Percentiles rank a stretch among this genome's conserved stretches.
phyloP scores from a whole-genome alignment of 2,888 invertebrate species.

The Cheilosia pagana region DNA sequence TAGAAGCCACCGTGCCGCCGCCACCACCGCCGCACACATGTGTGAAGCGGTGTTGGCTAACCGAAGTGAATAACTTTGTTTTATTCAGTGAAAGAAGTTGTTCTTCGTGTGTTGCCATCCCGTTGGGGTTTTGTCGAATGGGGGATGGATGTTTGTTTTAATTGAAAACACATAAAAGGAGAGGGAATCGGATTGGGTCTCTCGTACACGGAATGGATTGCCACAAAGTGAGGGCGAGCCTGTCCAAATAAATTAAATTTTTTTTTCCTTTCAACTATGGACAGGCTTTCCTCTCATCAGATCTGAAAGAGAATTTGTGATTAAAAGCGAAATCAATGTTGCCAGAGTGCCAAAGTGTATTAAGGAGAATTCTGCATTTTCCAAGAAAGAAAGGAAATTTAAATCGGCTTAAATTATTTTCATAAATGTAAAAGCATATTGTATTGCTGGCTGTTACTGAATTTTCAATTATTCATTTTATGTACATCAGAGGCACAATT shows the following conservation, averaged over 20 bases:
- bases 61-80: constrained; percentile 70
- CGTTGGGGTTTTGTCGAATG: constrained; percentile 56
- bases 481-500: no score
- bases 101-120: constrained; percentile 58
- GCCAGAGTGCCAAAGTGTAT: no score
- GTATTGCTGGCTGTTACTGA: no score
- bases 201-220: neutral
- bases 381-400: no score
- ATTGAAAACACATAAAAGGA: constrained; percentile 64
- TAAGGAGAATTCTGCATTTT: no score
- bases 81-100: constrained; percentile 40
- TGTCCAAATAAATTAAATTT: constrained; percentile 16
- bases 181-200: constrained; percentile 5
- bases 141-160: constrained; percentile 65
- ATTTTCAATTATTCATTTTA: no score
- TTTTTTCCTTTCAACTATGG: constrained; percentile 1
- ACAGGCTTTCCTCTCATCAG: neutral
- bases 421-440: no score
- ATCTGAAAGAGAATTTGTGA: constrained; percentile 19
- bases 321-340: neutral
- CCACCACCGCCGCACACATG: constrained; percentile 28
- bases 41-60: constrained; percentile 66
- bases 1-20: constrained; percentile 9
- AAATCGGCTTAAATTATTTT: no score
- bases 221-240: neutral